These are phyloP conservation scores for Colossoma macropomum DNA, from an alignment of 2,113 vertebrate species.

Conservation along the genomic window DNA sequence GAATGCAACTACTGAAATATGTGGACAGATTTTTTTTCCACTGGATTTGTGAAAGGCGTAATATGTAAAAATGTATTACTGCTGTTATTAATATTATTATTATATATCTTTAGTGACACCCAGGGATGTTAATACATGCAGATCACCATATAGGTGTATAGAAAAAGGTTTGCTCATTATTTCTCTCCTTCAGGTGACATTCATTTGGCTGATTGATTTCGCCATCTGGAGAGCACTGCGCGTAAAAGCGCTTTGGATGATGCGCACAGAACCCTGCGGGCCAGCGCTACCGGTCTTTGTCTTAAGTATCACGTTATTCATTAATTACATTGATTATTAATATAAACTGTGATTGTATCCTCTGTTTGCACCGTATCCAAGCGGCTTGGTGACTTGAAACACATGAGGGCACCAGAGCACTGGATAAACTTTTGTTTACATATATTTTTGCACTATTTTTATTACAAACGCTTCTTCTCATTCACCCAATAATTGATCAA, in stretches of 20 bases:
- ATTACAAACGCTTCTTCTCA: no score
- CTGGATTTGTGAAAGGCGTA: no score
- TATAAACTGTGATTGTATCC: neutral
- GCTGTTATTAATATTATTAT: no score
- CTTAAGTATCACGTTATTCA: neutral
- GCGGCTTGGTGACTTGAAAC: neutral
- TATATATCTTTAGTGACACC: no score
- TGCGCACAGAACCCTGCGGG: neutral
- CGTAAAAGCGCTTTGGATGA: constrained; percentile 19
- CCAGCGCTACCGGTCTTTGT: neutral
- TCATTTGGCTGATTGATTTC: constrained; percentile 43
- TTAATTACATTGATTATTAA: neutral
- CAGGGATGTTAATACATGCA: no score
- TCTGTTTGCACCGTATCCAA: neutral
- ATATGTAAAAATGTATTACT: no score
- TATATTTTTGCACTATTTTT: neutral
- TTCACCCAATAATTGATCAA: neutral
- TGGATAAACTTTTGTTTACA: neutral
- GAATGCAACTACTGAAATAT: no score
- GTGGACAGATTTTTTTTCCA: no score
- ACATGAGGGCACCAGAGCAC: neutral
- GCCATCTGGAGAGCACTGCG: neutral
- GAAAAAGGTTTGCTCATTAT: neutral
- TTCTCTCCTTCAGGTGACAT: constrained; percentile 34
- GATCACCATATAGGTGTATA: no score